phyloP scores from a whole-genome alignment of 2,113 vertebrate genomes.

The Nycticorax nycticorax region DNA sequence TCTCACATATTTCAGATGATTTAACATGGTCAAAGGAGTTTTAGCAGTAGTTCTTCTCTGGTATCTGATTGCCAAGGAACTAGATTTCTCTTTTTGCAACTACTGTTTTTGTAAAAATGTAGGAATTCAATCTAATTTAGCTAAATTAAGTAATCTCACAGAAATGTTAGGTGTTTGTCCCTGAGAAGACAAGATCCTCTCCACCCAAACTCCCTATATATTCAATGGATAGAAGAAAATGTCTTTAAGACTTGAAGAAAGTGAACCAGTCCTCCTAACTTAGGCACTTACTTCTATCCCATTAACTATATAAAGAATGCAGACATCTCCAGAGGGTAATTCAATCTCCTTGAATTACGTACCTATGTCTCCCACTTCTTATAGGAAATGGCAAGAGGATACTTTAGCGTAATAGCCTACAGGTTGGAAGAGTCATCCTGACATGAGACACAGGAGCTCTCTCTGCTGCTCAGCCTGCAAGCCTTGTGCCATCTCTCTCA shows the following conservation, averaged over 20 bases:
- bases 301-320: not conserved
- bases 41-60: not conserved
- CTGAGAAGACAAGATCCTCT: not conserved
- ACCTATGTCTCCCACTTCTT: not conserved
- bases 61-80: not conserved
- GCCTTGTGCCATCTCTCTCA: not conserved
- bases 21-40: not conserved
- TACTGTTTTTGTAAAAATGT: not conserved
- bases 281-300: not conserved
- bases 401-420: not conserved
- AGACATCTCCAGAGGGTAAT: not conserved
- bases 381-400: not conserved
- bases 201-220: not conserved
- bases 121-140: not conserved
- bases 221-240: not conserved
- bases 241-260: not conserved
- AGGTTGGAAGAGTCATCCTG: not conserved
- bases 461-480: accelerated
- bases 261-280: not conserved
- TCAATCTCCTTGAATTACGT: slow-evolving; percentile 2
- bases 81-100: not conserved
- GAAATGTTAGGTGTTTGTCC: not conserved
- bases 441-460: not conserved
- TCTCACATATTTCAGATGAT: not conserved
- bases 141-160: not conserved